Base-by-base conservation (phyloP, 1,140 invertebrate genomes). In the Vanessa tameamea region DNA sequence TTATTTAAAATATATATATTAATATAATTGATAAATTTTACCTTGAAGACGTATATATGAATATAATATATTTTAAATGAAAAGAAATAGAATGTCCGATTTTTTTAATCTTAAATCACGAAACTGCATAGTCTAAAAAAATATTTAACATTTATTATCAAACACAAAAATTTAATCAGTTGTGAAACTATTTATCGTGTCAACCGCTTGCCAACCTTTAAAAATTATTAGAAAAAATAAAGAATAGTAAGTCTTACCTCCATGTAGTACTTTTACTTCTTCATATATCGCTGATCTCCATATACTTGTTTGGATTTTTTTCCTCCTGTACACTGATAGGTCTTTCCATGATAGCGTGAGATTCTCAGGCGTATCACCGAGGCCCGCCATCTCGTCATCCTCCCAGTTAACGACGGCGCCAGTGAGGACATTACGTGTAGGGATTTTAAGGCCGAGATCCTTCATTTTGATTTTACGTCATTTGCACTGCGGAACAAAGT, bases 291-390 rank as follows among this genome's bases (percentile, higher is more conserved):
- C 77, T 6, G 87, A 89, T 26, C 83, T 82, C 90, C 91, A 93
- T 61, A 93, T 92, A 73, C 90, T 88, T 7, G 83, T 86, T 72
- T 91, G 87, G 13, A 75, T 71, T 76, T 92, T 93, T 78, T 85
- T 91, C 71, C 77, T 84, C 20, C 90, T 84, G 72, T 89, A 90
- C 8, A 93, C 89, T 0, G 84, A 90, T 1, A 93, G 83, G 65
- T 93, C 88, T 68, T 90, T 90, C 92, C 92, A 93, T 0, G 92
- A 77, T 7, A 93, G 72, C 0, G 89, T 92, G 13, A 93, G 86
- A 79, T 91, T 90, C 64, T 86, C 86, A 0, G 88, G 86, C 16
- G 53, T 84, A 69, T 89, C 89, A 2, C 76, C 82, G 1, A 88
- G 64, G n/a, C 74, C 78, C 0, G 85, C 84, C 65, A 92, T 72